phyloP scores from a whole-genome alignment of 64 coral and sea anemone species.

The Platygyra sinensis region DNA sequence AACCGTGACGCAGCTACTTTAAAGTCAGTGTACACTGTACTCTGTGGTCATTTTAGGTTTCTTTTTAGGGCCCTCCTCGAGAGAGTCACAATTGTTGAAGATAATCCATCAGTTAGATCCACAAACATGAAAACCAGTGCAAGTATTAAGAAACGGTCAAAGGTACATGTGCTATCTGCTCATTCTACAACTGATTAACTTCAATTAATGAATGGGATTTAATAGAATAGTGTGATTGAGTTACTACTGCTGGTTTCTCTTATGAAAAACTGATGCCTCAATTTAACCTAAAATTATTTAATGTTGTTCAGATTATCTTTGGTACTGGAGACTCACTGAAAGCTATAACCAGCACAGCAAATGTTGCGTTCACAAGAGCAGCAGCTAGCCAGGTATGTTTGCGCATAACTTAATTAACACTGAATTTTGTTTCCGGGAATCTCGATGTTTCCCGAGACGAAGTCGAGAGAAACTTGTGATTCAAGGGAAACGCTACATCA shows the following conservation, averaged over 20 bases:
- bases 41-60: no score
- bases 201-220: no score
- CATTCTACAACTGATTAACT: not conserved
- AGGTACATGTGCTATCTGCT: conserved; percentile 15
- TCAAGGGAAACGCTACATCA: no score
- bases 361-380: conserved; percentile 84
- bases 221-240: no score
- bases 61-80: conserved; percentile 56
- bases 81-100: conserved; percentile 67
- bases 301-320: conserved; percentile 76
- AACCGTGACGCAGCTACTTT: no score
- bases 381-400: conserved; percentile 77
- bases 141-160: conserved; percentile 73
- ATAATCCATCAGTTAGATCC: conserved; percentile 78
- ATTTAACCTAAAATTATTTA: not conserved
- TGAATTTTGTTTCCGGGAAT: not conserved
- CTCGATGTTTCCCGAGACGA: not conserved
- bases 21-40: no score
- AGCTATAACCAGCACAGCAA: conserved; percentile 87
- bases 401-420: not conserved
- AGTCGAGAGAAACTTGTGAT: no score
- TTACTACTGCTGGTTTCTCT: no score
- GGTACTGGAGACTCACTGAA: conserved; percentile 91
- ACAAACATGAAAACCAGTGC: conserved; percentile 48
- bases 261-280: no score